Base-by-base conservation (phyloP, 1,140 invertebrate species). In the Wiebesia pumilae region DNA sequence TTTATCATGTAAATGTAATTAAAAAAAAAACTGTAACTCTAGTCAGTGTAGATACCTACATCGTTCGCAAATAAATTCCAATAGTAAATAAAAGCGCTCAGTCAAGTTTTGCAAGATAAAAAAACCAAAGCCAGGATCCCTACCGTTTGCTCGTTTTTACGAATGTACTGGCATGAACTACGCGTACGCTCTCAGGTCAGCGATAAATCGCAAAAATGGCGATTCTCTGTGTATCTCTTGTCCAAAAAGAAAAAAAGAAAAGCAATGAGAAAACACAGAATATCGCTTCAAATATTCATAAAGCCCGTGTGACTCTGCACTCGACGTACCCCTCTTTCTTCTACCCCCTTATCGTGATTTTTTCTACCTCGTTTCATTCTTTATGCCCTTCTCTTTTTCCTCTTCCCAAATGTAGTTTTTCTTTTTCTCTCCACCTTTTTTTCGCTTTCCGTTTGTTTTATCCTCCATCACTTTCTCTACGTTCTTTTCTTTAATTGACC, bases 231-330 rank as follows among this genome's bases (percentile, higher is more conserved):
- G 69, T 62, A 77, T 47, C 47, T 47, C 40, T 10, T 10, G 1
- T 21, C 71, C 38, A 38, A 77, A 82, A 87, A 85, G 27, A 62
- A 54, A n/a, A n/a, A 16, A 16, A 87, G 40, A 24, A 85, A 62
- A 51, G 24, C 16, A 54, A 43, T 6, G 86, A 87, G 71, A 78
- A 65, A 78, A 40, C 54, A 71, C 38, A 80, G 83, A 87, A 87
- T 86, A 83, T 73, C 81, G 77, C 81, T 67, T 86, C 84, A 84
- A 88, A 88, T 88, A 88, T 88, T 88, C 84, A 88, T 88, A 77
- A 78, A 88, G 82, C 73, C 75, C 58, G 33, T 35, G 47, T 54
- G 69, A 84, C 62, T 71, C 81, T 73, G 78, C 27, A 81, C 89
- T 85, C 83, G 30, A 82, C 80, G 85, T 69, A 65, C 75, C 80